phyloP scores from a whole-genome alignment of 2,888 invertebrate species.

The Heliconius sara region DNA sequence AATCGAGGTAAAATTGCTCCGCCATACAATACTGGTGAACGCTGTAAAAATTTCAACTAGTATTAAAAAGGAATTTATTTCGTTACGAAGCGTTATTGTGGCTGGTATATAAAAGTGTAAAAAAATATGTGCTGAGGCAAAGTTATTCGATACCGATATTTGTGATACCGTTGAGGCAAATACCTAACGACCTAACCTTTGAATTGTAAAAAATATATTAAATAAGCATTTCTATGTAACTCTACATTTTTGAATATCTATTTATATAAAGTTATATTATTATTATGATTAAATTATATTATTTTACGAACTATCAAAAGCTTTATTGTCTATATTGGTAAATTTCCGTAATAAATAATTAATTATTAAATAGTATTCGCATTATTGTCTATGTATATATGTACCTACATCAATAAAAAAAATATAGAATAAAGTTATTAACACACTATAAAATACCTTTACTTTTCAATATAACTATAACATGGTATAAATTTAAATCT shows the following conservation, averaged over 20 bases:
- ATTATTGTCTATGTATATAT: no score
- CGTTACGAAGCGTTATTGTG: background rate
- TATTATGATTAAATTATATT: background rate
- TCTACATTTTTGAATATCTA: background rate
- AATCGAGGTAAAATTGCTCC: background rate
- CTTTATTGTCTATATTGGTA: background rate
- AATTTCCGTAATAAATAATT: no score
- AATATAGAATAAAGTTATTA: no score
- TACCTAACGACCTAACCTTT: background rate
- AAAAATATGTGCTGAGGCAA: slow-evolving; percentile 9
- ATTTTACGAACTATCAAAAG: background rate
- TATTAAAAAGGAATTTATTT: slow-evolving; percentile 23
- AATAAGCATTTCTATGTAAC: background rate
- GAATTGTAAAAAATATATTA: slow-evolving; percentile 7
- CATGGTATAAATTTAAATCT: slow-evolving; percentile 9
- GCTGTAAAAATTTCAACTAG: background rate
- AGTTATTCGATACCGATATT: slow-evolving; percentile 16
- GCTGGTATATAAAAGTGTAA: slow-evolving; percentile 12
- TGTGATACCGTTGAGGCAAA: slow-evolving; percentile 4
- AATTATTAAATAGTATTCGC: no score
- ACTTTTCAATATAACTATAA: background rate
- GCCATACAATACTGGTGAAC: background rate
- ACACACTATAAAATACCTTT: background rate
- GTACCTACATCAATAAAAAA: no score
- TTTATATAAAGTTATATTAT: background rate